These are phyloP conservation scores for Sceloporus undulatus DNA, from an alignment of 2,113 vertebrate species.

Conservation along the genomic window DNA sequence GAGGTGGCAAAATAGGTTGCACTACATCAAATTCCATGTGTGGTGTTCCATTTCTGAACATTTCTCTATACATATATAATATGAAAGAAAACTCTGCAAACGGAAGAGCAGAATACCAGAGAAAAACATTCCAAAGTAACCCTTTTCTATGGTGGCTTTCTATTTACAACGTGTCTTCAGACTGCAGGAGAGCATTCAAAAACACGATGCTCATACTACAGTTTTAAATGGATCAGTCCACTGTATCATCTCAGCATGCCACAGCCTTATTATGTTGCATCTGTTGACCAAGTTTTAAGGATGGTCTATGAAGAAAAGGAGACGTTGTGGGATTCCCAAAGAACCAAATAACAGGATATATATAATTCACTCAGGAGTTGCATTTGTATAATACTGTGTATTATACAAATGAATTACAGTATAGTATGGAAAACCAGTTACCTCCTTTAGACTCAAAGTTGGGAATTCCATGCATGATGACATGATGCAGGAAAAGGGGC, in stretches of 20 bases:
- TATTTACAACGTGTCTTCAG: background rate
- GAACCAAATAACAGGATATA: background rate
- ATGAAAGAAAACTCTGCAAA: background rate
- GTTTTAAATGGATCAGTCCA: background rate
- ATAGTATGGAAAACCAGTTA: conserved; percentile 52
- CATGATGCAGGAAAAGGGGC: conserved; percentile 95
- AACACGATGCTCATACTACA: background rate
- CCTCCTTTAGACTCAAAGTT: conserved; percentile 97
- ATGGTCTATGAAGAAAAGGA: background rate
- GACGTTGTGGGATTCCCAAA: background rate
- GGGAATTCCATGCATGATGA: conserved; percentile 98
- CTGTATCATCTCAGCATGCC: background rate
- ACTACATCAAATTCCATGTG: background rate
- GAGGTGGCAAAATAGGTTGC: background rate
- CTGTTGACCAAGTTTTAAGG: background rate
- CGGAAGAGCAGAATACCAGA: background rate
- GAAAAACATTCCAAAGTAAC: background rate
- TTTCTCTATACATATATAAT: too few relatives aligned
- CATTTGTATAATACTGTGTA: background rate
- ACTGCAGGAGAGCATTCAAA: background rate
- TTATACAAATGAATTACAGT: background rate
- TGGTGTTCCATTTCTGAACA: background rate
- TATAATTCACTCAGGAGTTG: background rate
- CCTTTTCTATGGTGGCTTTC: background rate
- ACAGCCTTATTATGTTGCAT: background rate